phyloP scores from a whole-genome alignment of 2,888 invertebrate species.

The Mimumesa dahlbomi region DNA sequence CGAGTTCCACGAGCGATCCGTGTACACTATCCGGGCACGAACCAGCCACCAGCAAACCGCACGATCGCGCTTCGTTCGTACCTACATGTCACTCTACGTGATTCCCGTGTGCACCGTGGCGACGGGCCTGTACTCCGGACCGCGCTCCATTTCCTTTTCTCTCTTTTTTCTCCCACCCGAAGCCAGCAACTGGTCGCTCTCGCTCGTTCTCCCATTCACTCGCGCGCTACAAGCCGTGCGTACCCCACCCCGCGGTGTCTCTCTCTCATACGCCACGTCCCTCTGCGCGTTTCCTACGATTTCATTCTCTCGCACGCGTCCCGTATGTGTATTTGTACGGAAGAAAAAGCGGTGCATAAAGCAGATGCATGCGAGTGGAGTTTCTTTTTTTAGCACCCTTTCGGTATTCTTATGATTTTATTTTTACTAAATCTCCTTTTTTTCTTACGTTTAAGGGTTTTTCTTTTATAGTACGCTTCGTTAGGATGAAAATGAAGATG shows the following conservation, averaged over 20 bases:
- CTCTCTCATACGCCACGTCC: too few relatives aligned
- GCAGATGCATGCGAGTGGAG: too few relatives aligned
- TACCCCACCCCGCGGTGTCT: too few relatives aligned
- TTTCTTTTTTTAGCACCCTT: too few relatives aligned
- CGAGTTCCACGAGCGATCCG: too few relatives aligned
- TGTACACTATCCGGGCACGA: neutral
- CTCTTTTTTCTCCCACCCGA: constrained; percentile 23
- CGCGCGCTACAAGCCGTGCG: constrained; percentile 3
- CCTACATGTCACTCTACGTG: constrained; percentile 42
- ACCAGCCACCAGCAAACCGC: constrained; percentile 10
- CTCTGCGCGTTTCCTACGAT: constrained; percentile 6
- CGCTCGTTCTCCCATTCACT: constrained; percentile 28
- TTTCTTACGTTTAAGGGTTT: too few relatives aligned
- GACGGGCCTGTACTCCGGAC: constrained; percentile 30
- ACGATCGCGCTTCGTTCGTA: constrained; percentile 24
- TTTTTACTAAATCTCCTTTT: too few relatives aligned
- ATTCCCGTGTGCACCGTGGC: constrained; percentile 41
- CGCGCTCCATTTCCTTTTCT: constrained; percentile 53
- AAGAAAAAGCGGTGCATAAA: too few relatives aligned
- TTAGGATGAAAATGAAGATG: too few relatives aligned
- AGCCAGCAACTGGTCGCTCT: constrained; percentile 10
- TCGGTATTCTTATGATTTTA: too few relatives aligned
- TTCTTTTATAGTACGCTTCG: too few relatives aligned
- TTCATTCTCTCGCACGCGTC: neutral
- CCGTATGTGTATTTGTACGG: neutral